Evolutionary conservation across 1,140 invertebrate genomes (phyloP).

Genomic region (Tetraneura akinire): DNA sequence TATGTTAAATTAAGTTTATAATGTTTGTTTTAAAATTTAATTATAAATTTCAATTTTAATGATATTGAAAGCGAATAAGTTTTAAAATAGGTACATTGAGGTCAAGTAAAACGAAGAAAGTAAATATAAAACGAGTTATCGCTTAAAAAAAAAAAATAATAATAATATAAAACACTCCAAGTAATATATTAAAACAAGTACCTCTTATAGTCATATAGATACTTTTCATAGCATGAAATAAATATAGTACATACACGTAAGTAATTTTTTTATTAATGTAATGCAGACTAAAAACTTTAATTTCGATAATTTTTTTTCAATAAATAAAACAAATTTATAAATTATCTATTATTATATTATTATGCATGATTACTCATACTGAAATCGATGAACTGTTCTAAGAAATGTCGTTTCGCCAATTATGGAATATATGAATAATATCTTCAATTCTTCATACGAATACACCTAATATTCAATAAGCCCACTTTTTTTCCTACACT

Average conservation of each 20-base stretch:
- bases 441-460: not conserved
- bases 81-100: not conserved
- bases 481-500: not conserved
- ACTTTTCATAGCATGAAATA: not conserved
- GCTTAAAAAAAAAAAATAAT: not conserved
- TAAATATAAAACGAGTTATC: constrained; percentile 6
- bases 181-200: not conserved
- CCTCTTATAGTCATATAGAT: not conserved
- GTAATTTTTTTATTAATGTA: no score
- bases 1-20: not conserved
- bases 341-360: no score
- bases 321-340: no score
- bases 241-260: no score
- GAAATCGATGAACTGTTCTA: not conserved
- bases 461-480: not conserved
- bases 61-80: constrained; percentile 7
- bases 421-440: not conserved
- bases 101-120: constrained; percentile 31
- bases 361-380: constrained; percentile 6
- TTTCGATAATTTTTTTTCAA: no score
- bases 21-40: not conserved
- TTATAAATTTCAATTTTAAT: constrained; percentile 10
- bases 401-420: not conserved
- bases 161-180: not conserved
- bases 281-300: no score